phyloP scores from a whole-genome alignment of 2,888 invertebrate species.

The Biston stratarius region DNA sequence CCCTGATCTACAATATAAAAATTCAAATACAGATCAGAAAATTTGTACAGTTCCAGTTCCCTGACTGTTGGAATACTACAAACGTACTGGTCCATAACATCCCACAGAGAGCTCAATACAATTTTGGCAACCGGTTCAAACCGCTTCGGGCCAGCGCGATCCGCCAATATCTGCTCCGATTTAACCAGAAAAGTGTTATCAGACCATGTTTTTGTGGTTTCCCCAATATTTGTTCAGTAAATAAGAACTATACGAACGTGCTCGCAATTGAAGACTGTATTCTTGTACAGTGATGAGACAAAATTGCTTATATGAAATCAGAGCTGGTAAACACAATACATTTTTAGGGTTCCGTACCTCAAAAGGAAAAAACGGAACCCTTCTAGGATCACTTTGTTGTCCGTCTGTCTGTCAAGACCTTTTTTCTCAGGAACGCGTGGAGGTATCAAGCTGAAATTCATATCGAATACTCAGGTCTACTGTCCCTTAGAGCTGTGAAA shows the following conservation, averaged over 20 bases:
- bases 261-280: neutral
- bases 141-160: conserved; percentile 49
- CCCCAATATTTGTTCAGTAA: conserved; percentile 21
- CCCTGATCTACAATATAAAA: too few relatives aligned
- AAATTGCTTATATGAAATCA: conserved; percentile 1
- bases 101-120: conserved; percentile 21
- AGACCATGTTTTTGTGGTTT: conserved; percentile 36
- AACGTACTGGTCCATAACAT: conserved; percentile 6
- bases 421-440: too few relatives aligned
- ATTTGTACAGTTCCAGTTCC: neutral
- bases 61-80: neutral
- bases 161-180: conserved; percentile 48
- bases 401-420: too few relatives aligned
- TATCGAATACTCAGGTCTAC: too few relatives aligned
- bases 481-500: too few relatives aligned
- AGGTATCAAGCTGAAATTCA: too few relatives aligned
- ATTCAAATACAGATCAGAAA: neutral
- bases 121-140: conserved; percentile 38
- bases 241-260: conserved; percentile 12
- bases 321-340: conserved; percentile 4
- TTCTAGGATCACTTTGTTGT: too few relatives aligned
- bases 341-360: too few relatives aligned
- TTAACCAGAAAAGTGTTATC: conserved; percentile 49
- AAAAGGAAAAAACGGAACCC: too few relatives aligned
- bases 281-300: too few relatives aligned